These are phyloP conservation scores for Caranx ignobilis DNA, from an alignment of 2,113 vertebrate species.

Conservation along the genomic window DNA sequence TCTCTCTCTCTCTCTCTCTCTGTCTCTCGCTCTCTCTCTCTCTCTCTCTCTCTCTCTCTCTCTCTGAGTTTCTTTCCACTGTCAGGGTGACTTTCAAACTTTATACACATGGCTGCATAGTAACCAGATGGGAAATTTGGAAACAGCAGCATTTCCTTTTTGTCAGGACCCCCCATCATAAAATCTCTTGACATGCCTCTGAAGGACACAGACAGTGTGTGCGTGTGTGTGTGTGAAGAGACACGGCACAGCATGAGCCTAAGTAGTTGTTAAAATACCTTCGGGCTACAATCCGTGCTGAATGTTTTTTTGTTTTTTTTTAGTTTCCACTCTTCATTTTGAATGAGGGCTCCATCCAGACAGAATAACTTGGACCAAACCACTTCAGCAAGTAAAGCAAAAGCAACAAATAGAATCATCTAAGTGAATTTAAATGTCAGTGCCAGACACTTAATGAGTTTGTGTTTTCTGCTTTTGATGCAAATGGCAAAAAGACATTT, in stretches of 20 bases:
- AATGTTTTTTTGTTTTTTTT: conserved; percentile 13
- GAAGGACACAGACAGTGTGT: conserved; percentile 19
- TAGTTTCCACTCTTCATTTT: conserved; percentile 12
- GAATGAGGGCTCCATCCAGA: neutral
- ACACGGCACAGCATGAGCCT: conserved; percentile 13
- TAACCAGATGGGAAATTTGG: conserved; percentile 42
- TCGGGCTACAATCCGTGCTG: conserved; percentile 22
- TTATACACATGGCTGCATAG: conserved; percentile 21
- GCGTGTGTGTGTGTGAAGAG: conserved; percentile 10
- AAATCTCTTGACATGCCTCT: conserved; percentile 32
- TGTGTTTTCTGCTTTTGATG: neutral
- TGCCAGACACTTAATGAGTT: neutral
- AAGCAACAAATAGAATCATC: neutral
- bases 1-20: no score
- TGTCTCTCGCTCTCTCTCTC: conserved; percentile 15
- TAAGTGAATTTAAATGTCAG: neutral
- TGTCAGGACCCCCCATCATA: conserved; percentile 29
- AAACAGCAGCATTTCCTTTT: conserved; percentile 42
- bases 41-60: conserved; percentile 26
- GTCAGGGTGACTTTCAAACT: conserved; percentile 73
- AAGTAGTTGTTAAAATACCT: conserved; percentile 38
- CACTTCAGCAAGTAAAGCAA: neutral
- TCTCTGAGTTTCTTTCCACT: conserved; percentile 26
- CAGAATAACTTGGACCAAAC: conserved; percentile 1
- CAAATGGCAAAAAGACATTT: conserved; percentile 7